Percentiles rank a stretch among this genome's conserved stretches.
phyloP scores from a whole-genome alignment of 2,797 vertebrate species.

The Gymnodraco acuticeps region DNA sequence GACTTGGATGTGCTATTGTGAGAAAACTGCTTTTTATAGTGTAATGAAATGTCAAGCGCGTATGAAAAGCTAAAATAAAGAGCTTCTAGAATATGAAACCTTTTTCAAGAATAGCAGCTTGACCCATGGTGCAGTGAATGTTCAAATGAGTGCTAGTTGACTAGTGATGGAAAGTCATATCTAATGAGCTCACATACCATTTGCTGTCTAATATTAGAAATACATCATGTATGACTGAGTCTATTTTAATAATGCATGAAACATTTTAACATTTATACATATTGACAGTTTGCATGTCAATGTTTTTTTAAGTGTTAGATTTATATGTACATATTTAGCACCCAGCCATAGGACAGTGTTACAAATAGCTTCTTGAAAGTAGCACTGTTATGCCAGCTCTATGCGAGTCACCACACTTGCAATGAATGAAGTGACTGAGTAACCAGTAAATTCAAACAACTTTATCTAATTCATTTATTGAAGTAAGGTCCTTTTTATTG shows the following conservation, averaged over 20 bases:
- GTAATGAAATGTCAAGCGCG: slow-evolving; percentile 62
- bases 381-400: slow-evolving; percentile 51
- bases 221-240: not conserved
- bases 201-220: slow-evolving; percentile 23
- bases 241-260: slow-evolving; percentile 6
- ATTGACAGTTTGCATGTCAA: not conserved
- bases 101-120: slow-evolving; percentile 77
- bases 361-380: slow-evolving; percentile 57
- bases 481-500: not conserved
- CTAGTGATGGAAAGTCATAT: slow-evolving; percentile 33
- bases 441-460: slow-evolving; percentile 10
- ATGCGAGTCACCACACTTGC: slow-evolving; percentile 50
- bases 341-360: slow-evolving; percentile 27
- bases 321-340: slow-evolving; percentile 13
- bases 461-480: not conserved
- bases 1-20: slow-evolving; percentile 72
- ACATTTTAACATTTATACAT: not conserved
- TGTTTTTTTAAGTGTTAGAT: slow-evolving; percentile 7
- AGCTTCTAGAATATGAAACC: slow-evolving; percentile 75
- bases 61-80: slow-evolving; percentile 74
- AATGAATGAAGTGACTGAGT: slow-evolving; percentile 26
- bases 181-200: slow-evolving; percentile 27
- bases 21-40: slow-evolving; percentile 72
- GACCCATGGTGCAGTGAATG: slow-evolving; percentile 62
- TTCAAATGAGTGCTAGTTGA: slow-evolving; percentile 49